These are phyloP conservation scores for Heliconius congener DNA, from an alignment of 1,140 invertebrate genomes.

Conservation along the genomic window DNA sequence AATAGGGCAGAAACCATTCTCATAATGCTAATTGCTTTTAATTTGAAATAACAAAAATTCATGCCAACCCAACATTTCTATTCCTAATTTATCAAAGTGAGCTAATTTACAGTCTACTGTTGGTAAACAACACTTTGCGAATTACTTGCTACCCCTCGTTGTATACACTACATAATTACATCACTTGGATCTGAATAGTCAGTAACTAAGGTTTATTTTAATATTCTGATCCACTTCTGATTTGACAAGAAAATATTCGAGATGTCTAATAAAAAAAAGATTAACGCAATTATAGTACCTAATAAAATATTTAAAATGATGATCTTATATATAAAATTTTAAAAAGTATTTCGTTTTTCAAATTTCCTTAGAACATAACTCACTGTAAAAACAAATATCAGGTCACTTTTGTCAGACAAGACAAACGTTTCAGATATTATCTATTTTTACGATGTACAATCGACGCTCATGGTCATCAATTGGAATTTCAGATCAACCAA, in stretches of 20 bases:
- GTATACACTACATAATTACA: not conserved
- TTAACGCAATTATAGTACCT: too few relatives aligned
- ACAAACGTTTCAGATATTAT: not conserved
- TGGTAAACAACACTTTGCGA: not conserved
- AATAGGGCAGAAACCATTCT: not conserved
- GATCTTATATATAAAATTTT: too few relatives aligned
- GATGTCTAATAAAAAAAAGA: too few relatives aligned
- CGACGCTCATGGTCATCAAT: slow-evolving; percentile 3
- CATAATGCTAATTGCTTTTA: slow-evolving; percentile 10
- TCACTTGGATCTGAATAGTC: not conserved
- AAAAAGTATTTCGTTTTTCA: too few relatives aligned
- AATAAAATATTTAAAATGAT: too few relatives aligned
- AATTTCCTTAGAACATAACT: not conserved
- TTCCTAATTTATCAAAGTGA: slow-evolving; percentile 8
- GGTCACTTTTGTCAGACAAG: not conserved
- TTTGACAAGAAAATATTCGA: too few relatives aligned
- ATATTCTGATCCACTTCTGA: not conserved
- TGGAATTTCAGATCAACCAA: slow-evolving; percentile 1
- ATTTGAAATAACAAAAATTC: slow-evolving; percentile 9
- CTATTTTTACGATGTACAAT: not conserved
- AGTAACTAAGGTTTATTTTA: not conserved
- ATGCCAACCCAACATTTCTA: not conserved
- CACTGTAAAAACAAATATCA: not conserved
- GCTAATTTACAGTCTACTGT: not conserved
- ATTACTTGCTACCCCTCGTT: not conserved